Percentiles rank a stretch among this genome's conserved stretches.
Conservation (phyloP, 2,113 vertebrate species). For the Vulpes ferrilata region DNA sequence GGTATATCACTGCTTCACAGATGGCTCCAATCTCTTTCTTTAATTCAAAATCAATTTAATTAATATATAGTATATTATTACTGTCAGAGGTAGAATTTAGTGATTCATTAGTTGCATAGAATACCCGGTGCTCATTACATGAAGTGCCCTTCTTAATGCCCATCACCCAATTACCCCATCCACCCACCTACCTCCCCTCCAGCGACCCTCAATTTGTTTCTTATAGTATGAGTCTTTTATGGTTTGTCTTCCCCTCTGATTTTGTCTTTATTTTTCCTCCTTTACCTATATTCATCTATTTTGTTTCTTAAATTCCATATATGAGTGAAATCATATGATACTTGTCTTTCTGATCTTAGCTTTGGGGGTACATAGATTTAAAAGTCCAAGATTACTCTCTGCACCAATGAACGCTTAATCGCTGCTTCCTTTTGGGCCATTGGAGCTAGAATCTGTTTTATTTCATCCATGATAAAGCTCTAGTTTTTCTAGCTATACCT, state of each 20-base stretch:
- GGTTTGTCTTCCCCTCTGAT: background rate
- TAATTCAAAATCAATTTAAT: background rate
- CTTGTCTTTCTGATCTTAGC: slow-evolving; percentile 92
- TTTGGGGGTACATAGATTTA: slow-evolving; percentile 92
- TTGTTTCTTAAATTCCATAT: background rate
- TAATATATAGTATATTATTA: background rate
- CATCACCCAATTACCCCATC: background rate
- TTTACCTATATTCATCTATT: background rate
- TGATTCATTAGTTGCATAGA: background rate
- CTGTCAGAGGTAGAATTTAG: background rate
- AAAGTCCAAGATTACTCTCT: slow-evolving; percentile 98
- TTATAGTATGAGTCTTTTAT: background rate
- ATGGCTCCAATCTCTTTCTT: background rate
- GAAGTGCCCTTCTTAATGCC: background rate
- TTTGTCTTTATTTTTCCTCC: background rate
- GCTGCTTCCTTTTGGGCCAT: slow-evolving; percentile 97
- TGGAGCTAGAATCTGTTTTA: slow-evolving; percentile 95
- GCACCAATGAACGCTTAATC: slow-evolving; percentile 97
- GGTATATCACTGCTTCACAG: background rate
- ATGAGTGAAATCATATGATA: background rate
- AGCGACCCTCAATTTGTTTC: background rate
- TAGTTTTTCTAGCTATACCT: slow-evolving; percentile 91
- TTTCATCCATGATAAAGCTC: slow-evolving; percentile 94
- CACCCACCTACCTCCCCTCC: background rate
- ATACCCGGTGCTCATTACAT: background rate